Evolutionary conservation across 2,797 vertebrate genomes (phyloP), one percentile per base, ranked within the genome.

Genomic region (Todus mexicanus): DNA sequence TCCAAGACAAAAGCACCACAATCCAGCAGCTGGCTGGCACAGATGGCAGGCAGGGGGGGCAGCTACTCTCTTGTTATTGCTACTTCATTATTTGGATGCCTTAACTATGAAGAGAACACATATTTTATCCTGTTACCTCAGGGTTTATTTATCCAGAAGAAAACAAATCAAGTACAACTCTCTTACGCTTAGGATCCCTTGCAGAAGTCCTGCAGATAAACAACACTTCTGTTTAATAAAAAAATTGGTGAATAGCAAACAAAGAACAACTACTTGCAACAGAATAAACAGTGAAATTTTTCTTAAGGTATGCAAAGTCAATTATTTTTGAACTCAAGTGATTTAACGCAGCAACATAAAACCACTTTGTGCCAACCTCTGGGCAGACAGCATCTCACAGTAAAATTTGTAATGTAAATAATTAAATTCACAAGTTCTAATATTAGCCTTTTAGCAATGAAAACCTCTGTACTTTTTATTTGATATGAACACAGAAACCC

Each of bases 11-110:
- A n/a, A 79, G 50, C 71, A 31, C 69, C 20, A 57, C 78, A 53
- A 54, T 11, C 54, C 83, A 73, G 90, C 94, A 92, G 91, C 93
- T 94, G 92, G 87, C 68, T 64, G 22, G 3, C 91, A 70, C 91
- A 93, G 94, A 92, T 81, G 85, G 94, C 60, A 86, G 75, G 68
- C 81, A 70, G 48, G 43, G 77, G 48, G 37, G 87, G 42, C 76
- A 77, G 20, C 64, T 29, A 26, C 13, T 70, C 85, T 83, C 83
- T n/a, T n/a, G 9, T 35, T 79, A 53, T 50, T 76, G 76, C 37
- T 72, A 10, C 61, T 84, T 71, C 31, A 12, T n/a, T 74, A 43
- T 68, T 84, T 88, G 68, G 83, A 90, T 74, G 86, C 86, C 86
- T 74, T 63, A 57, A 84, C 74, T 74, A 68, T 7, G 80, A 82